Conservation (phyloP, 2,888 invertebrate species). For the Megamerina dolium region DNA sequence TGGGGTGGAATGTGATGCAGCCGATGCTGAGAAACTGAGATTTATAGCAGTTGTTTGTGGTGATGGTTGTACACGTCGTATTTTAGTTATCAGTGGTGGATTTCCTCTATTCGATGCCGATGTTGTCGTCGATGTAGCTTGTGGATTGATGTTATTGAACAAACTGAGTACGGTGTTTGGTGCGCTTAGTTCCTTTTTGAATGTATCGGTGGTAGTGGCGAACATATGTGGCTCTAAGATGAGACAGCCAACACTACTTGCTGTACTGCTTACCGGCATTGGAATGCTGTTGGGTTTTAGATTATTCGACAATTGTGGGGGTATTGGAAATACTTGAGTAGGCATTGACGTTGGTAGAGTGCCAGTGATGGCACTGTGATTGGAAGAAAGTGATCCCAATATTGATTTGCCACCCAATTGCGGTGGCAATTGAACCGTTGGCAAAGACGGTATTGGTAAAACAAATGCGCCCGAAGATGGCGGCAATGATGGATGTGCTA, state of each 20-base stretch:
- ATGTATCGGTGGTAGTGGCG: constrained; percentile 40
- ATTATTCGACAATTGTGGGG: constrained; percentile 28
- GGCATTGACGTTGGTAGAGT: constrained; percentile 25
- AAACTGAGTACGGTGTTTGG: constrained; percentile 36
- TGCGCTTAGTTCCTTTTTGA: constrained; percentile 38
- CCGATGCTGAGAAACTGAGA: constrained; percentile 31
- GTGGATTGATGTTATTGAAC: constrained; percentile 33
- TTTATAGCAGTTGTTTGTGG: constrained; percentile 42
- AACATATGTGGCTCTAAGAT: constrained; percentile 41
- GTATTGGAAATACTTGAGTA: constrained; percentile 35
- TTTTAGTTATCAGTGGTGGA: constrained; percentile 32
- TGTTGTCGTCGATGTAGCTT: constrained; percentile 11
- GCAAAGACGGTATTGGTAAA: constrained; percentile 30
- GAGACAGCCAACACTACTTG: constrained; percentile 37
- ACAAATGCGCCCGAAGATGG: constrained; percentile 24
- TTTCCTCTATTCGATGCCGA: constrained; percentile 18
- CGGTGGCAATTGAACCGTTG: constrained; percentile 27
- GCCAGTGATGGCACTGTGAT: constrained; percentile 17
- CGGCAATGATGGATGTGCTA: constrained; percentile 13
- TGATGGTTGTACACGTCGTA: constrained; percentile 39
- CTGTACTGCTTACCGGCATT: constrained; percentile 30
- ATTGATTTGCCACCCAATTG: constrained; percentile 20
- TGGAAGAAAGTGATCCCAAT: constrained; percentile 12
- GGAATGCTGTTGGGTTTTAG: constrained; percentile 30
- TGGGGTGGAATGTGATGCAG: neutral